phyloP scores from a whole-genome alignment of 2,113 vertebrate species.

The Sinosuthora webbiana region DNA sequence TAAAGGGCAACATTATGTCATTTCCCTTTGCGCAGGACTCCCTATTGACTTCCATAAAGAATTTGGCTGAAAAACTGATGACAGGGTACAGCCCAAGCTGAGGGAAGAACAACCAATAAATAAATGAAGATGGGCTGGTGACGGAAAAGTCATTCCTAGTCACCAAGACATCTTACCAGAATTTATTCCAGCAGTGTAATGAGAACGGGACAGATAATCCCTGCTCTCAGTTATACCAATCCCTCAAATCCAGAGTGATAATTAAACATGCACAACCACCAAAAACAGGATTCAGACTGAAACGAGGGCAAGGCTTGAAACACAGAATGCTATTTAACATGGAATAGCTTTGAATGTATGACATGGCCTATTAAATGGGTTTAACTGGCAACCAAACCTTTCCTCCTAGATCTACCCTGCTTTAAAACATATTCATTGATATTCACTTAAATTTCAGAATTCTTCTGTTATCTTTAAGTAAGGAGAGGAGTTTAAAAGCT shows the following conservation, averaged over 20 bases:
- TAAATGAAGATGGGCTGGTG: slow-evolving; percentile 17
- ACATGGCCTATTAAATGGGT: background rate
- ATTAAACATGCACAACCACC: background rate
- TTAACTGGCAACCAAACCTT: background rate
- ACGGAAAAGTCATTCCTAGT: background rate
- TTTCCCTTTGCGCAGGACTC: slow-evolving; percentile 62
- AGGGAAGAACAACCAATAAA: slow-evolving; percentile 43
- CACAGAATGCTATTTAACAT: background rate
- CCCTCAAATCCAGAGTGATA: background rate
- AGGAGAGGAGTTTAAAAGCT: background rate
- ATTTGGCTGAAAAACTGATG: slow-evolving; percentile 43
- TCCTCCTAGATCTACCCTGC: background rate
- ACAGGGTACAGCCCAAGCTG: background rate
- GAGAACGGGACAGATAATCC: background rate
- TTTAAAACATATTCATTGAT: background rate
- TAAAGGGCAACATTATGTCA: slow-evolving; percentile 58
- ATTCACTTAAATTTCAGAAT: background rate
- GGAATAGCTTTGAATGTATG: background rate
- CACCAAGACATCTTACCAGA: background rate
- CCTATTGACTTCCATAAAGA: slow-evolving; percentile 31
- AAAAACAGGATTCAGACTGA: background rate
- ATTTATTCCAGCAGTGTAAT: background rate
- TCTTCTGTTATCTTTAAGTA: background rate
- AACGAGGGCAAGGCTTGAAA: background rate
- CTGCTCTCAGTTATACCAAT: background rate